Conservation (phyloP, 1,140 invertebrate genomes). For the Tribolium castaneum region DNA sequence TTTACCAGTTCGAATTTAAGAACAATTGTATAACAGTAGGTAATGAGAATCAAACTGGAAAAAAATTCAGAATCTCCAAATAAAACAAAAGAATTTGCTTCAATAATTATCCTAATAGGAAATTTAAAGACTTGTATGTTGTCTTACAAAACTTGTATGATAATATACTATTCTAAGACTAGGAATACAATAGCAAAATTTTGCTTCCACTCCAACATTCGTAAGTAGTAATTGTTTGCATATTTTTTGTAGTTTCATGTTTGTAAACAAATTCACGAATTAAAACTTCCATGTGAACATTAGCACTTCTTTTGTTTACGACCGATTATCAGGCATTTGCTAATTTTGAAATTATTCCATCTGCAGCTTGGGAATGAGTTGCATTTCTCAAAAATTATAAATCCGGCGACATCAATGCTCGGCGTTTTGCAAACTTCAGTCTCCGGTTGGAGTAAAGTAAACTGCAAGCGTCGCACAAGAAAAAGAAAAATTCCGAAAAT, state of each 20-base stretch:
- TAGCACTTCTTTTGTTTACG: background rate
- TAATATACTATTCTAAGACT: too few relatives aligned
- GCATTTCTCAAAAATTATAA: constrained; percentile 63
- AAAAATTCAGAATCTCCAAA: too few relatives aligned
- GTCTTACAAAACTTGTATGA: too few relatives aligned
- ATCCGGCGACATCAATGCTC: constrained; percentile 62
- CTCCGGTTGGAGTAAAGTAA: constrained; percentile 72
- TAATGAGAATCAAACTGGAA: too few relatives aligned
- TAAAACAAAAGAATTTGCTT: too few relatives aligned
- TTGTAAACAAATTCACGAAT: background rate
- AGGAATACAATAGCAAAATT: too few relatives aligned
- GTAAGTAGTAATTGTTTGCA: background rate
- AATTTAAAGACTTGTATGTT: too few relatives aligned
- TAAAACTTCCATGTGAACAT: background rate
- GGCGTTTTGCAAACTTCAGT: constrained; percentile 70
- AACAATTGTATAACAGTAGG: too few relatives aligned
- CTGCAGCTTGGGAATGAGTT: constrained; percentile 72
- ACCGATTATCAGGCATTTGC: background rate
- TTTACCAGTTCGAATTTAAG: too few relatives aligned
- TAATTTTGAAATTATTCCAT: constrained; percentile 1
- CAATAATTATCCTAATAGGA: too few relatives aligned
- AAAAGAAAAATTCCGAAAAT: constrained; percentile 32
- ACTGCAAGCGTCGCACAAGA: constrained; percentile 65
- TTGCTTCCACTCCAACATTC: too few relatives aligned
- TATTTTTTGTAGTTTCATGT: background rate